These are phyloP conservation scores for Atherinomorus stipes DNA, from an alignment of 2,113 vertebrate species.

Conservation along the genomic window DNA sequence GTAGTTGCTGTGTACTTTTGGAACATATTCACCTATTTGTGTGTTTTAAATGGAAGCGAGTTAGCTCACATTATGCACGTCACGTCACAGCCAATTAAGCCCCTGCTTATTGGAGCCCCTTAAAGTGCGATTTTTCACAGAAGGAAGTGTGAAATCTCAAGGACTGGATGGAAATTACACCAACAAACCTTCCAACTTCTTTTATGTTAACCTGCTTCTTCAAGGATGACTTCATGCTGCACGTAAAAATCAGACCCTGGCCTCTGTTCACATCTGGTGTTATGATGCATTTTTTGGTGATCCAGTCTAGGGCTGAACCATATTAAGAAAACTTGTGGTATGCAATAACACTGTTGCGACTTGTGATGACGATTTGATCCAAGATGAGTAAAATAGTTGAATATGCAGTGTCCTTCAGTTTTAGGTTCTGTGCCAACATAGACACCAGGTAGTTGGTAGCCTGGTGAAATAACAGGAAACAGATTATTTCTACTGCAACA, in stretches of 20 bases:
- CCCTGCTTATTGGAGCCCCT: conserved; percentile 67
- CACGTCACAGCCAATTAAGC: conserved; percentile 79
- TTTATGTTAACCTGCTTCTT: conserved; percentile 37
- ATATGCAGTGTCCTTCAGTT: no score
- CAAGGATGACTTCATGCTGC: neutral
- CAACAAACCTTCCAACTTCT: conserved; percentile 26
- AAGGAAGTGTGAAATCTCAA: conserved; percentile 79
- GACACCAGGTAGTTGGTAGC: no score
- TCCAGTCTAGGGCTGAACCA: no score
- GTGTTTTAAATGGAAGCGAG: conserved; percentile 48
- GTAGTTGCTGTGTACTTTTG: neutral
- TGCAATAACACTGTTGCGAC: no score
- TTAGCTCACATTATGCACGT: conserved; percentile 67
- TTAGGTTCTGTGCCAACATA: no score
- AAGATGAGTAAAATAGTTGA: no score
- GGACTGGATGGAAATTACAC: conserved; percentile 74
- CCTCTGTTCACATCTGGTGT: neutral
- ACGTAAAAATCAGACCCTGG: neutral
- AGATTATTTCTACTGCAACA: no score
- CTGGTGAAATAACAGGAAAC: no score
- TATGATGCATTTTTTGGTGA: no score
- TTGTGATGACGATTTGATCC: no score
- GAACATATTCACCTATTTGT: neutral
- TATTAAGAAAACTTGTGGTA: no score
- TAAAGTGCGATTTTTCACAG: conserved; percentile 84